phyloP scores from a whole-genome alignment of 2,113 vertebrate genomes.

The Neofelis nebulosa region DNA sequence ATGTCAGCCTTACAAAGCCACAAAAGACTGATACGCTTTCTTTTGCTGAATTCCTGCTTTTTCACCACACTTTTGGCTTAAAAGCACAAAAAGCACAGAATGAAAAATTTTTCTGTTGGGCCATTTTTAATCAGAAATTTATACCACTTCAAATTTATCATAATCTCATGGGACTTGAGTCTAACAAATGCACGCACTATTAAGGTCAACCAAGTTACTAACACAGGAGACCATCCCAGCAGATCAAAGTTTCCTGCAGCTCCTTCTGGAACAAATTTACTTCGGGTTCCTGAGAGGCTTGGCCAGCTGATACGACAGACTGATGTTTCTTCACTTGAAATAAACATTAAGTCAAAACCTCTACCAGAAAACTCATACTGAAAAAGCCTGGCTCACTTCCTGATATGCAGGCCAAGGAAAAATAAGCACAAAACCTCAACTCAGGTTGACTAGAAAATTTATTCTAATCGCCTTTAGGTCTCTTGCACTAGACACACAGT shows the following conservation, averaged over 20 bases:
- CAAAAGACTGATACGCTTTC: neutral
- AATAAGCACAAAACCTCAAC: conserved; percentile 20
- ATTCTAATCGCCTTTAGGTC: neutral
- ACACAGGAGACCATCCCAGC: neutral
- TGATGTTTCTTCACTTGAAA: conserved; percentile 33
- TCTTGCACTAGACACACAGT: neutral
- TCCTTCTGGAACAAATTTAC: conserved; percentile 22
- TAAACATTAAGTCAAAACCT: conserved; percentile 36
- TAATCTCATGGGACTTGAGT: conserved; percentile 10
- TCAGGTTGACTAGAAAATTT: conserved; percentile 9
- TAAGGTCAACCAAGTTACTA: conserved; percentile 39
- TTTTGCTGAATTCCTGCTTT: neutral
- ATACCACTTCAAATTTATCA: neutral
- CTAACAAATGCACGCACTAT: neutral
- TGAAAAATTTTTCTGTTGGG: neutral
- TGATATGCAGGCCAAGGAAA: neutral
- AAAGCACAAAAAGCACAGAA: conserved; percentile 38
- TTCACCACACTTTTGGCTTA: conserved; percentile 22
- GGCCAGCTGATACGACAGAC: conserved; percentile 34
- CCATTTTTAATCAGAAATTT: conserved; percentile 8
- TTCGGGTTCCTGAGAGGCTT: neutral
- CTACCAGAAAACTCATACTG: conserved; percentile 31
- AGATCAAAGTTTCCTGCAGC: conserved; percentile 26
- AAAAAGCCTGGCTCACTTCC: conserved; percentile 42
- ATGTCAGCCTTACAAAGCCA: conserved; percentile 56